Percentiles rank a stretch among this genome's conserved stretches.
Evolutionary conservation across 2,888 invertebrate species (phyloP).

Genomic region (Cheilosia soror): DNA sequence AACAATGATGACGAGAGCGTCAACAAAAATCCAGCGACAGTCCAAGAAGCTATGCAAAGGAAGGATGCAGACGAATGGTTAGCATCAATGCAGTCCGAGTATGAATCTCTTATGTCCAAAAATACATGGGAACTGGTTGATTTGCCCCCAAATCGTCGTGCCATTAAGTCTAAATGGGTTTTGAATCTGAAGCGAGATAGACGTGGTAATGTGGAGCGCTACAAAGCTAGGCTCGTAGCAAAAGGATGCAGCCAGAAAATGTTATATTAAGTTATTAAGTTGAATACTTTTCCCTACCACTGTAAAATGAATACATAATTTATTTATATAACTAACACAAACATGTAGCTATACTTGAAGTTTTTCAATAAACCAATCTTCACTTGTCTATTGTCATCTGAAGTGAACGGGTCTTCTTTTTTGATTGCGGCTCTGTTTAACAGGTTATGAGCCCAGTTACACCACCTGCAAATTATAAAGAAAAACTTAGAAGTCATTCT

Average conservation of each 20-base stretch:
- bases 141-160: constrained; percentile 18
- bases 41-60: constrained; percentile 14
- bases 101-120: constrained; percentile 25
- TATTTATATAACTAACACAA: no score
- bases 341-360: no score
- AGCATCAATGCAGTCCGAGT: constrained; percentile 15
- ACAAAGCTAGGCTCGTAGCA: constrained; percentile 8
- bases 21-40: constrained; percentile 14
- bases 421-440: no score
- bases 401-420: no score
- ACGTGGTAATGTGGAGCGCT: neutral
- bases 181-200: constrained; percentile 24
- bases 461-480: no score
- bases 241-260: constrained; percentile 52
- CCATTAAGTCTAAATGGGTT: constrained; percentile 53
- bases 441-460: no score
- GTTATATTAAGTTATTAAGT: no score
- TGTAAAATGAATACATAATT: no score
- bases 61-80: constrained; percentile 7
- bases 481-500: no score
- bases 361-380: no score
- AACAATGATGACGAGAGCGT: neutral
- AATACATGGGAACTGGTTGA: constrained; percentile 28
- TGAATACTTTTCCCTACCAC: no score
- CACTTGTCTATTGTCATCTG: no score